Percentiles rank a stretch among this genome's conserved stretches.
These are phyloP conservation scores for Keiferia lycopersicella DNA, from an alignment of 2,888 invertebrate genomes.

Conservation along the genomic window DNA sequence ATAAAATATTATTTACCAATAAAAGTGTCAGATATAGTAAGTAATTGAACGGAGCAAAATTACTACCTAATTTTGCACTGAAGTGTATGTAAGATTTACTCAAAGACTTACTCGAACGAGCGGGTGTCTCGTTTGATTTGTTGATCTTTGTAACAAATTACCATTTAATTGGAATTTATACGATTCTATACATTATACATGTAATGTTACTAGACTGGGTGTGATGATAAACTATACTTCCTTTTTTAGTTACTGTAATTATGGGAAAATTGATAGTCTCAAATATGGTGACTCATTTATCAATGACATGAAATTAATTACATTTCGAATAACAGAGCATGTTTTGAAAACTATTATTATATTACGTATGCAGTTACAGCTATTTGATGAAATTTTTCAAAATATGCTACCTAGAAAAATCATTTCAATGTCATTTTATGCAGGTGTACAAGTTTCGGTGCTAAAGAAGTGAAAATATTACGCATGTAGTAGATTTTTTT, in stretches of 20 bases:
- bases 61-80: conserved; percentile 26
- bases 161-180: conserved; percentile 21
- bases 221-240: conserved; percentile 7
- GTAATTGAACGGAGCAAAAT: too few relatives aligned
- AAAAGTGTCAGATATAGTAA: too few relatives aligned
- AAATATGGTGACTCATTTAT: not conserved
- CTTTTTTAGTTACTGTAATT: not conserved
- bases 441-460: too few relatives aligned
- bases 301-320: not conserved
- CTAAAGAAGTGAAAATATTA: too few relatives aligned
- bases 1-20: too few relatives aligned
- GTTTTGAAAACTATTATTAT: not conserved
- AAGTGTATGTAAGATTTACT: conserved; percentile 31
- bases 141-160: conserved; percentile 40
- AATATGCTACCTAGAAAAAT: too few relatives aligned
- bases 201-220: not conserved
- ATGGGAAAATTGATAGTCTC: not conserved
- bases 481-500: too few relatives aligned
- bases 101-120: conserved; percentile 36
- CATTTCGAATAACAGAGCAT: not conserved
- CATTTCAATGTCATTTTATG: too few relatives aligned
- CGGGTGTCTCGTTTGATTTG: conserved; percentile 39
- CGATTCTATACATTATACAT: conserved; percentile 2
- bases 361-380: too few relatives aligned
- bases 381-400: too few relatives aligned